Evolutionary conservation across 2,888 invertebrate genomes (phyloP).

Genomic region (Cistogaster globosa): DNA sequence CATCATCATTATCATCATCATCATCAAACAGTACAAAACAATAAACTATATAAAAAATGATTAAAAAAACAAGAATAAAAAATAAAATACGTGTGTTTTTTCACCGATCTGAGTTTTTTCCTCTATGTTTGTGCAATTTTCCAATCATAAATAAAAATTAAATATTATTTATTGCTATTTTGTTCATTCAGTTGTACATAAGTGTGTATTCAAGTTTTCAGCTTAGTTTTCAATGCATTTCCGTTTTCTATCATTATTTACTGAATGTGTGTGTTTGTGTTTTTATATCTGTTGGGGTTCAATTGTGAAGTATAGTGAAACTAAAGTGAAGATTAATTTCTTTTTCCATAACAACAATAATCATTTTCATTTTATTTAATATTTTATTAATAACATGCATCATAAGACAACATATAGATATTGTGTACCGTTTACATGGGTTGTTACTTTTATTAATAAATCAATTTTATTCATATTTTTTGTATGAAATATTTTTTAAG

Average conservation of each 20-base stretch:
- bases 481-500: neutral
- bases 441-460: constrained; percentile 55
- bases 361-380: constrained; percentile 36
- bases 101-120: constrained; percentile 52
- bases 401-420: constrained; percentile 17
- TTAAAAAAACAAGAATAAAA: neutral
- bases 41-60: neutral
- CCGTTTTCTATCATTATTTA: constrained; percentile 41
- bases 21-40: neutral
- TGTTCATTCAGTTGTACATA: constrained; percentile 47
- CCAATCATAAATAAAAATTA: constrained; percentile 68
- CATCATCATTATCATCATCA: neutral
- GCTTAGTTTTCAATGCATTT: constrained; percentile 51
- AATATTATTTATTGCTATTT: constrained; percentile 66
- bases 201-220: constrained; percentile 27
- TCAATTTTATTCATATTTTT: constrained; percentile 54
- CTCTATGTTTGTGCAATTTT: constrained; percentile 53
- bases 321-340: constrained; percentile 62
- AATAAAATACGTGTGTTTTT: constrained; percentile 16
- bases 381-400: constrained; percentile 50
- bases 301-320: constrained; percentile 41
- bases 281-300: neutral
- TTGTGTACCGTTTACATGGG: constrained; percentile 32
- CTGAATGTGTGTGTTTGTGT: neutral
- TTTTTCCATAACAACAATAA: constrained; percentile 34